Percentiles rank a stretch among this genome's conserved stretches.
phyloP scores from a whole-genome alignment of 53 echinoderm and acorn worm genomes.

The Stichopus horrens region DNA sequence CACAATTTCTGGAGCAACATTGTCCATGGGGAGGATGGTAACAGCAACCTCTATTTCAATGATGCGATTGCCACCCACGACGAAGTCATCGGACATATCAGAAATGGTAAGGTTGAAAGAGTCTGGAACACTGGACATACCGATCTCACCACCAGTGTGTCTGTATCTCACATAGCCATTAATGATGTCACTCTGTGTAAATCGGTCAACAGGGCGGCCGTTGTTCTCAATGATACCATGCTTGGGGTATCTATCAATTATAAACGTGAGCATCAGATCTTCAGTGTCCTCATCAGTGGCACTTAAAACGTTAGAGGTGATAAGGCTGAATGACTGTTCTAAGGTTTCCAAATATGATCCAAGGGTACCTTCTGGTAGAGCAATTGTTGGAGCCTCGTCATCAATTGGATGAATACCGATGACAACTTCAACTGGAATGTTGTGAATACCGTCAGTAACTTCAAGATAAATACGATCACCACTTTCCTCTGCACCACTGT shows the following conservation, averaged over 20 bases:
- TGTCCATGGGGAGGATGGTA: slow-evolving; percentile 93
- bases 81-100: slow-evolving; percentile 93
- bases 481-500: slow-evolving; percentile 81
- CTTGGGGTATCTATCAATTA: slow-evolving; percentile 61
- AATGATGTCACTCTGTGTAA: slow-evolving; percentile 95
- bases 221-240: slow-evolving; percentile 85
- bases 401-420: slow-evolving; percentile 81
- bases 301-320: slow-evolving; percentile 93
- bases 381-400: slow-evolving; percentile 94
- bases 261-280: slow-evolving; percentile 86
- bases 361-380: slow-evolving; percentile 86
- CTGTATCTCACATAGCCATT: slow-evolving; percentile 88
- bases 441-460: slow-evolving; percentile 91
- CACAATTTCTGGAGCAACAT: slow-evolving; percentile 81
- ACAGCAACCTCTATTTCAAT: slow-evolving; percentile 90
- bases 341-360: slow-evolving; percentile 91
- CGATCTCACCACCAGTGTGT: slow-evolving; percentile 97
- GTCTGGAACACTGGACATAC: slow-evolving; percentile 79
- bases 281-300: slow-evolving; percentile 99
- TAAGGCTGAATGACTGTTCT: slow-evolving; percentile 87
- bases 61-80: slow-evolving; percentile 81
- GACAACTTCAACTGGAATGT: slow-evolving; percentile 76
- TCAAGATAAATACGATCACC: slow-evolving; percentile 70
- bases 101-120: slow-evolving; percentile 97
- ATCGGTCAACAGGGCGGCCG: slow-evolving; percentile 58